These are phyloP conservation scores for Lithosia quadra DNA, from an alignment of 2,888 invertebrate genomes.

Conservation along the genomic window DNA sequence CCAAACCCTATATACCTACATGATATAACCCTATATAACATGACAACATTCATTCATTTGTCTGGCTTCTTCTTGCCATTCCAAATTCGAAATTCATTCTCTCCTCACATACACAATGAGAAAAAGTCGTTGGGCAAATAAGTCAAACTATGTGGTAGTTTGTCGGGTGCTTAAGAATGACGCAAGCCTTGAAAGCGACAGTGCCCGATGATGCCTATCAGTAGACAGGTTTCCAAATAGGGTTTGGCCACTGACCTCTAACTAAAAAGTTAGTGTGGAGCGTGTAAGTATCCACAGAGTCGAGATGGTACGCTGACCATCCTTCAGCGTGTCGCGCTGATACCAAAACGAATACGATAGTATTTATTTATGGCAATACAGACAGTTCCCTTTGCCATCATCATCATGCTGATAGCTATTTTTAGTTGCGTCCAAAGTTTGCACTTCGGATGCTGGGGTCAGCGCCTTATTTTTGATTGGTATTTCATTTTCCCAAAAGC, in stretches of 20 bases:
- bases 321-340: neutral
- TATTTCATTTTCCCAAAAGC: no score
- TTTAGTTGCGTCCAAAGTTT: no score
- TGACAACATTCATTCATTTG: no score
- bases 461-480: no score
- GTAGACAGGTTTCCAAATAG: constrained; percentile 1
- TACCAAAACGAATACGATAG: neutral
- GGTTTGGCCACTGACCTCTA: constrained; percentile 2
- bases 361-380: neutral
- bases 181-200: constrained; percentile 1
- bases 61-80: no score
- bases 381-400: neutral
- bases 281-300: neutral
- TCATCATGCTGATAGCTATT: no score
- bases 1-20: no score
- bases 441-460: no score
- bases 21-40: no score
- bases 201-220: neutral
- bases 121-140: no score
- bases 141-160: neutral
- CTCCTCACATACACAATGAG: no score
- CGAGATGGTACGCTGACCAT: neutral
- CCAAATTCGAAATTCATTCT: no score
- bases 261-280: neutral
- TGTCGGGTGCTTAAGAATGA: constrained; percentile 22